Conservation (phyloP, 2,113 vertebrate species). For the Dendrocopos noguchii region DNA sequence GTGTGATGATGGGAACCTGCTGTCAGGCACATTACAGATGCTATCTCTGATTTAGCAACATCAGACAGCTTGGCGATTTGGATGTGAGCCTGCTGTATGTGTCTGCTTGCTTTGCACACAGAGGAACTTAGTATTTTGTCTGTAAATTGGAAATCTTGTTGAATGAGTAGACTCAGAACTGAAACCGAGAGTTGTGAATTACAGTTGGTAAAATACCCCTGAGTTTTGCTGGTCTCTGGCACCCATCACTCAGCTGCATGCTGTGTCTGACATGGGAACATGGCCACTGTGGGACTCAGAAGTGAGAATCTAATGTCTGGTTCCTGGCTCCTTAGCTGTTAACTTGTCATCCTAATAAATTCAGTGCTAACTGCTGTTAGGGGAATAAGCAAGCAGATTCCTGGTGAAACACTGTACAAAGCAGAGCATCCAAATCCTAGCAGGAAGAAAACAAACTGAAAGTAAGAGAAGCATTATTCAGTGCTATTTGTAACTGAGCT, state of each 20-base stretch:
- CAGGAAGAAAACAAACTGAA: constrained; percentile 29
- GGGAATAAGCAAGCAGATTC: background rate
- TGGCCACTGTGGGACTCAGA: background rate
- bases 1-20: background rate
- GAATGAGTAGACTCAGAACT: background rate
- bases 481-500: constrained; percentile 45
- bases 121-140: background rate
- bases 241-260: background rate
- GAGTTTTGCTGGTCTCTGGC: background rate
- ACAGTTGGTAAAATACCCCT: background rate
- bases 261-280: background rate
- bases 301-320: background rate
- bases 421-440: background rate
- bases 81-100: background rate
- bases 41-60: background rate
- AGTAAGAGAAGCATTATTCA: background rate
- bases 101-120: background rate
- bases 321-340: background rate
- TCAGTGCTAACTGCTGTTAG: background rate
- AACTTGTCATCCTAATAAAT: background rate
- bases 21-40: background rate
- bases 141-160: background rate
- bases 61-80: background rate
- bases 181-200: constrained; percentile 13
- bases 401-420: background rate